Percentiles rank a stretch among this genome's conserved stretches.
Evolutionary conservation across 2,797 vertebrate species (phyloP).

Genomic region (Sorex maritimensis): DNA sequence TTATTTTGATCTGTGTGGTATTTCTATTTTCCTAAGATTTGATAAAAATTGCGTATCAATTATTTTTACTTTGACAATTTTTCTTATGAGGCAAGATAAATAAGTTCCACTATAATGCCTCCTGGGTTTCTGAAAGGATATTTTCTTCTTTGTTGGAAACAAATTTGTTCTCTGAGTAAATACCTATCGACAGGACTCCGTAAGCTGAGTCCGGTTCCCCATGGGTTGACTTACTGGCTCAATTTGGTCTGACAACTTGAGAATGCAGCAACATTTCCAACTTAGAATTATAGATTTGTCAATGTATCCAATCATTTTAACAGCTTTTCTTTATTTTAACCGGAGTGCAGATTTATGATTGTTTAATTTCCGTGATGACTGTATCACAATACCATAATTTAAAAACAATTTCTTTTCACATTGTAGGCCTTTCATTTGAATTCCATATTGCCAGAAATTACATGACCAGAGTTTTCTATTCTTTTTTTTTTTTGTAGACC

Average conservation of each 20-base stretch:
- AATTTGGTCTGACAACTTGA: not conserved
- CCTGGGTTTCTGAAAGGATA: slow-evolving; percentile 23
- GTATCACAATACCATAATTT: not conserved
- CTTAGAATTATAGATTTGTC: slow-evolving; percentile 4
- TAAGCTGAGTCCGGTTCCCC: not conserved
- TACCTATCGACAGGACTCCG: not conserved
- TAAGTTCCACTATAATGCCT: not conserved
- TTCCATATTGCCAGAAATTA: not conserved
- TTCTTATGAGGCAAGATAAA: slow-evolving; percentile 34
- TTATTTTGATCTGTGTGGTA: slow-evolving; percentile 48
- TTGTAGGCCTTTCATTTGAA: not conserved
- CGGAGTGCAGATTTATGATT: not conserved
- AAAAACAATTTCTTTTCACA: not conserved
- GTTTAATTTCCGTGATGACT: slow-evolving; percentile 34
- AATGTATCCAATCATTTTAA: slow-evolving; percentile 42
- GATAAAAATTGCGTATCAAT: not conserved
- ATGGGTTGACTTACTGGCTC: slow-evolving; percentile 13
- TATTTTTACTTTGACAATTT: slow-evolving; percentile 54
- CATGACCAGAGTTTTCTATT: not conserved
- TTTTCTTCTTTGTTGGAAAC: slow-evolving; percentile 36
- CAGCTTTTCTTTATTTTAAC: slow-evolving; percentile 37
- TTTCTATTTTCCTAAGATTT: slow-evolving; percentile 41
- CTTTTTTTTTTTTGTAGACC: too few species aligned
- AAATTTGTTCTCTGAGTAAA: slow-evolving; percentile 31
- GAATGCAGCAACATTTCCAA: not conserved